These are phyloP conservation scores for Zosterops hypoxanthus DNA, from an alignment of 2,113 vertebrate species.

Conservation along the genomic window DNA sequence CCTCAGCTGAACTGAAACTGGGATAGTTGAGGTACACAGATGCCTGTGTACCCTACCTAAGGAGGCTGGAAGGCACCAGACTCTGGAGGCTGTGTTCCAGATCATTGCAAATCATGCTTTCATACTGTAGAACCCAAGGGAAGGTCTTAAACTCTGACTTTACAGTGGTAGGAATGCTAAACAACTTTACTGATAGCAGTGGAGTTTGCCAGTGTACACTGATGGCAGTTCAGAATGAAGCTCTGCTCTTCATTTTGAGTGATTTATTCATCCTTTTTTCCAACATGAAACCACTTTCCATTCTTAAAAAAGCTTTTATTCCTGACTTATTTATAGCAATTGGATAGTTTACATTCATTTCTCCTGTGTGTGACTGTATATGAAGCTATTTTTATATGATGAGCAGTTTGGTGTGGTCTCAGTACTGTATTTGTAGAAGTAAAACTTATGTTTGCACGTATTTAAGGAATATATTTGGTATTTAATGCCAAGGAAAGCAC, in stretches of 20 bases:
- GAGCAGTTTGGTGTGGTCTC: background rate
- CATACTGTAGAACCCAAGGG: background rate
- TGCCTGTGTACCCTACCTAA: background rate
- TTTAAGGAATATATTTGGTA: constrained; percentile 33
- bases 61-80: background rate
- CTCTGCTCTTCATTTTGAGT: background rate
- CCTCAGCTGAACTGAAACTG: background rate
- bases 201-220: background rate
- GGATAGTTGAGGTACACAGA: background rate
- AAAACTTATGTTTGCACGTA: constrained; percentile 33
- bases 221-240: background rate
- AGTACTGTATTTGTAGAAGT: constrained; percentile 43
- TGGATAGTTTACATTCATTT: background rate
- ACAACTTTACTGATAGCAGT: background rate
- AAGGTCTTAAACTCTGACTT: background rate
- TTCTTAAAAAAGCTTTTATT: background rate
- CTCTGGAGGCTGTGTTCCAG: background rate
- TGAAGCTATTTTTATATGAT: constrained; percentile 28
- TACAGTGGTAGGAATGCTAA: background rate
- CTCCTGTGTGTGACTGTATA: background rate
- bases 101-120: background rate
- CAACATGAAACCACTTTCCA: background rate
- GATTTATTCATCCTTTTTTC: background rate
- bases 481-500: constrained; percentile 48
- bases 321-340: background rate